Conservation (phyloP, 2,888 invertebrate genomes). For the Aleiodes leptofemur region DNA sequence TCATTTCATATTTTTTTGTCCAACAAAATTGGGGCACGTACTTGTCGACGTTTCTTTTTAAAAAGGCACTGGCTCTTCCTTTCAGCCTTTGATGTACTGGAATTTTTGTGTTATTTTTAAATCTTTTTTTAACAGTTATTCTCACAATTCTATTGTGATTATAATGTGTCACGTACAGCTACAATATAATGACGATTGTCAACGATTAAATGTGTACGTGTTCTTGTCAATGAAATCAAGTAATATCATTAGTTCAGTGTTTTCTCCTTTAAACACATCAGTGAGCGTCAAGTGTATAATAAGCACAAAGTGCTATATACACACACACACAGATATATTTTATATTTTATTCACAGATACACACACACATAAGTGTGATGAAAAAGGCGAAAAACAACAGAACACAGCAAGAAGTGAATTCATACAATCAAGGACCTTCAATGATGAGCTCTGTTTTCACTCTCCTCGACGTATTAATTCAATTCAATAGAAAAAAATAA, state of each 20-base stretch:
- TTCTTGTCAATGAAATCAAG: not conserved
- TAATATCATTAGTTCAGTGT: not conserved
- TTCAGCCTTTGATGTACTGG: too few species aligned
- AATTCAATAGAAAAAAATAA: too few species aligned
- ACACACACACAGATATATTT: too few species aligned
- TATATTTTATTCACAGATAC: too few species aligned
- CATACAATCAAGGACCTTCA: not conserved
- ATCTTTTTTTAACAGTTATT: not conserved
- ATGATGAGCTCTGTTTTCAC: slow-evolving; percentile 22
- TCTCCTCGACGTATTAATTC: not conserved
- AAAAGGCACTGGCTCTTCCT: too few species aligned
- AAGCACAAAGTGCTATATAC: not conserved
- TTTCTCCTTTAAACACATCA: not conserved
- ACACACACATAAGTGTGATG: too few species aligned
- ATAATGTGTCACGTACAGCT: slow-evolving; percentile 1
- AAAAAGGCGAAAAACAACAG: not conserved
- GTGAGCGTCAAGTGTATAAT: slow-evolving; percentile 8
- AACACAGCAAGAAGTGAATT: not conserved
- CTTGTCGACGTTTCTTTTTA: too few species aligned
- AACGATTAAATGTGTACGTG: slow-evolving; percentile 28
- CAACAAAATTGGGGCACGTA: too few species aligned
- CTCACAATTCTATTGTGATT: not conserved
- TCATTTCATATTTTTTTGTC: too few species aligned
- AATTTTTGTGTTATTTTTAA: not conserved
- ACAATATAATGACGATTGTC: slow-evolving; percentile 6